Percentiles rank a stretch among this genome's conserved stretches.
Conservation (phyloP, 2,797 vertebrate species). For the Channa striata region DNA sequence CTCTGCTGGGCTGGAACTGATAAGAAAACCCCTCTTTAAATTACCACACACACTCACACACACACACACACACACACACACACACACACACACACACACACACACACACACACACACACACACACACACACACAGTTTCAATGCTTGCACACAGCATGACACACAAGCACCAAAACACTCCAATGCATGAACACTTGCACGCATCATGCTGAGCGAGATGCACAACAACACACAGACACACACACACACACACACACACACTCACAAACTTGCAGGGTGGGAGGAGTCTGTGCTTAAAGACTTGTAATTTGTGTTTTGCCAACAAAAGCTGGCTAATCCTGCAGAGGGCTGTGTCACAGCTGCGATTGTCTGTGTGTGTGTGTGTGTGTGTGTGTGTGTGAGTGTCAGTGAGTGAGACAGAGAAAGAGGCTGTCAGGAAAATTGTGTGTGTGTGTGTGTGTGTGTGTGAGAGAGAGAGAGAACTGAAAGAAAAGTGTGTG, state of each 20-base stretch:
- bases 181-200: conserved; percentile 5
- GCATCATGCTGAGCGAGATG: conserved; percentile 6
- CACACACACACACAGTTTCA: conserved; percentile 29
- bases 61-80: conserved; percentile 18
- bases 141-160: conserved; percentile 42
- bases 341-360: conserved; percentile 86
- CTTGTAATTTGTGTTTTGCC: conserved; percentile 96
- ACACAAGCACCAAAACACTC: conserved; percentile 26
- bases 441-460: conserved; percentile 41
- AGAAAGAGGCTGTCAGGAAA: conserved; percentile 3
- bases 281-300: conserved; percentile 85
- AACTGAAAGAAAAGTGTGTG: conserved; percentile 18
- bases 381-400: conserved; percentile 38
- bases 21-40: conserved; percentile 15
- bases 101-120: conserved; percentile 14
- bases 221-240: conserved; percentile 1
- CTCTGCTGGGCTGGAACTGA: conserved; percentile 37
- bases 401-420: conserved; percentile 12
- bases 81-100: too few relatives aligned
- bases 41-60: conserved; percentile 31
- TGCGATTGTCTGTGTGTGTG: conserved; percentile 72
- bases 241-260: conserved; percentile 22
- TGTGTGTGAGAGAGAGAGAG: conserved; percentile 45
- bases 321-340: conserved; percentile 94
- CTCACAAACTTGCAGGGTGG: conserved; percentile 79